Evolutionary conservation across 2,113 vertebrate genomes (phyloP), one percentile per base, ranked within the genome.

Genomic region (Leptobrachium ailaonicum): DNA sequence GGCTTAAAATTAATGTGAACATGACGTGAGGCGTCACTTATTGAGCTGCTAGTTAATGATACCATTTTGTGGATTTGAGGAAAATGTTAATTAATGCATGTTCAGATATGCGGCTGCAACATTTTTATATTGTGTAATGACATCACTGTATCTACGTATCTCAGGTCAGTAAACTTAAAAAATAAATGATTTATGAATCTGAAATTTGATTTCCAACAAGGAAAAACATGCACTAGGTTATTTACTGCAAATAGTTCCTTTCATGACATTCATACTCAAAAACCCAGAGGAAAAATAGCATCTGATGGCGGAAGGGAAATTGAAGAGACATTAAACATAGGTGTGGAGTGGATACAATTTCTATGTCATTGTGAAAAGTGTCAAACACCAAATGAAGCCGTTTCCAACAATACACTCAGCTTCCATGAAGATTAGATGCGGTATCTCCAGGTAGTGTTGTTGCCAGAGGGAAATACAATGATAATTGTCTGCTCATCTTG

Each of bases 401-500:
- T 70, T 81, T 81, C 72, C 60, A 70, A 70, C 68, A 70, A 42
- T 70, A n/a, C 68, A 70, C 42, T 70, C 68, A 32, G 44, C n/a
- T 70, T 20, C 44, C 9, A 68, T 69, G 75, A 60, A 75, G 53
- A 69, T 69, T 69, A 69, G 64, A 69, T 58, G 50, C 12, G 12
- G 50, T 69, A 47, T 80, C 71, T 80, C 47, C 72, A 45, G 71
- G 63, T 58, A n/a, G 13, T 60, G 64, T 9, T 62, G 64, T 58
- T 7, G 79, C 79, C 79, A 62, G 79, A 73, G 79, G 72, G 79
- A 64, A 20, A 75, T 32, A 32, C 72, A 67, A 73, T 75, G 53
- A 41, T 68, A 50, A 63, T 60, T 68, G 64, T 73, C 66, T 81
- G 56, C 71, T 75, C 75, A 74, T 81, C 64, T 66, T 47, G 44